Evolutionary conservation across 37 sponge, comb jelly and placozoan genomes (phyloP).

Genomic region (Chondrilla cf. caribensis): DNA sequence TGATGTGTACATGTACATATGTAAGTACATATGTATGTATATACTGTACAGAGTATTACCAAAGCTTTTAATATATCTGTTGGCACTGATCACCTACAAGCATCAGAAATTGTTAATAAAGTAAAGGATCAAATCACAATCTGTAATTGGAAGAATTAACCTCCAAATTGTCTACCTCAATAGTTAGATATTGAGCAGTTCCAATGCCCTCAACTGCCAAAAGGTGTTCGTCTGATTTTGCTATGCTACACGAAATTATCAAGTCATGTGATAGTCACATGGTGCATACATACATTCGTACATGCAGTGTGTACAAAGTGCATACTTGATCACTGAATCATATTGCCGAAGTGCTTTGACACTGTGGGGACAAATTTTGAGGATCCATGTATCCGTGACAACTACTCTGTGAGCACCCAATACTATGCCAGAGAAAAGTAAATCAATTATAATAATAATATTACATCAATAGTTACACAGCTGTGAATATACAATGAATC

Average conservation of each 20-base stretch:
- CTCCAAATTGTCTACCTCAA: conserved; percentile 47
- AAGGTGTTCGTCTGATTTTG: conserved; percentile 50
- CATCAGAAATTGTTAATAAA: neutral
- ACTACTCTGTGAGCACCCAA: conserved; percentile 55
- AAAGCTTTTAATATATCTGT: conserved; percentile 34
- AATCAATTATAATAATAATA: no score
- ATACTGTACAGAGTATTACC: no score
- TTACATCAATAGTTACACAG: no score
- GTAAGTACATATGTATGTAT: no score
- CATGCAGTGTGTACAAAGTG: neutral
- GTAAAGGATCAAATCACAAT: neutral
- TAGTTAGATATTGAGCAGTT: conserved; percentile 49
- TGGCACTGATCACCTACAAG: conserved; percentile 34
- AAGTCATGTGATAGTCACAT: neutral
- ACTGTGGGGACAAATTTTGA: conserved; percentile 48
- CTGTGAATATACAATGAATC: no score
- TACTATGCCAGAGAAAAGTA: no score
- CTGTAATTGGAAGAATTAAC: neutral
- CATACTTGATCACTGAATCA: conserved; percentile 61
- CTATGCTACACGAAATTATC: conserved; percentile 25
- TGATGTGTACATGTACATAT: neutral
- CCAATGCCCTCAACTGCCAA: conserved; percentile 33
- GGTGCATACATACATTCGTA: neutral
- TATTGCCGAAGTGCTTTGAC: conserved; percentile 46
- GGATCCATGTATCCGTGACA: conserved; percentile 90